phyloP scores from a whole-genome alignment of 2,888 invertebrate species.

The Drosophila prostipennis region DNA sequence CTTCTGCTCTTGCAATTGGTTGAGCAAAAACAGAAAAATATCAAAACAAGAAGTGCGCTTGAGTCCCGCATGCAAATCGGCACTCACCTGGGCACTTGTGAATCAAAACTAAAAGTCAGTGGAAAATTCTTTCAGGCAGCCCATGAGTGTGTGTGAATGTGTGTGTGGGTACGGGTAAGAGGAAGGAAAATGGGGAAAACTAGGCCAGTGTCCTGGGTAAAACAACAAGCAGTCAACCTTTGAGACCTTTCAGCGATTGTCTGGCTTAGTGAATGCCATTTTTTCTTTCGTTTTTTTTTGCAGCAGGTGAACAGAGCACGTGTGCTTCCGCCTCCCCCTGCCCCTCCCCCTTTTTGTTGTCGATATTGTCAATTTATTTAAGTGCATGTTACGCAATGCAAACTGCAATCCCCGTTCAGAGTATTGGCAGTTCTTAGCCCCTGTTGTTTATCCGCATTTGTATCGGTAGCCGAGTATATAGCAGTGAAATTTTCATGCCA shows the following conservation, averaged over 20 bases:
- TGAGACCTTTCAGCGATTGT: conserved; percentile 51
- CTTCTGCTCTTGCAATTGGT: conserved; percentile 35
- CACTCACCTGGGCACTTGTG: conserved; percentile 55
- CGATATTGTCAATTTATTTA: conserved; percentile 71
- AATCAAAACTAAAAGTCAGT: conserved; percentile 52
- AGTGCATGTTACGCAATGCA: conserved; percentile 72
- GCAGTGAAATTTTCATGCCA: conserved; percentile 50
- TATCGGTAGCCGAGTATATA: not conserved
- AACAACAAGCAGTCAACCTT: conserved; percentile 22
- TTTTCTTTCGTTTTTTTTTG: not conserved
- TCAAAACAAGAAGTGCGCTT: conserved; percentile 15
- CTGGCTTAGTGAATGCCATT: conserved; percentile 35
- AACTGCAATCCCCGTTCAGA: conserved; percentile 29
- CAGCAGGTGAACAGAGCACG: conserved; percentile 20
- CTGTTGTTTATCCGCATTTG: conserved; percentile 13
- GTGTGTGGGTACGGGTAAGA: too few species aligned
- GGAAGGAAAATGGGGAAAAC: conserved; percentile 13
- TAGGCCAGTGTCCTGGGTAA: conserved; percentile 38
- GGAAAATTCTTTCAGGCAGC: conserved; percentile 22
- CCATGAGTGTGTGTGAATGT: conserved; percentile 3
- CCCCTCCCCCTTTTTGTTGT: conserved; percentile 21
- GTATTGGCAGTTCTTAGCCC: conserved; percentile 18
- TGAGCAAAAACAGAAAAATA: conserved; percentile 16
- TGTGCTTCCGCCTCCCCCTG: not conserved
- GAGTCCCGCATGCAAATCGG: conserved; percentile 30